Evolutionary conservation across 2,888 invertebrate species (phyloP), one percentile per base, ranked within the genome.

Genomic region (Embidobia sp.): DNA sequence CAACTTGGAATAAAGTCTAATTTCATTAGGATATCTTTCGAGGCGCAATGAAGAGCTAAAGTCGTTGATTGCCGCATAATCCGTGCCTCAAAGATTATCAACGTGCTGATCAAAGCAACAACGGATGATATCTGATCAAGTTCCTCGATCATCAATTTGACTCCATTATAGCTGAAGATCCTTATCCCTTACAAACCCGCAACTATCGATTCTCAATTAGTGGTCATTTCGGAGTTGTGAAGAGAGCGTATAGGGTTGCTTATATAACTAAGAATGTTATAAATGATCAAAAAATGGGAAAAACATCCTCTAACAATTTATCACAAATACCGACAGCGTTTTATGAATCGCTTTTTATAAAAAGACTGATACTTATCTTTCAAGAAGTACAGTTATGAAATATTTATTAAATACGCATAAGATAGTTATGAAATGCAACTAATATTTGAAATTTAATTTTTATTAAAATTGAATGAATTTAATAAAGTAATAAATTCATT

Each of bases 201-300:
- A 16, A 53, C 42, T 72, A 63, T 72, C 48, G 72, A 63, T 72
- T 72, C 48, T 63, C 55, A 72, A 72, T 72, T 72, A 72, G 42
- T 26, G 48, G 72, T 55, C 55, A 63, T 3, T 72, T 48, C 27
- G 22, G 37, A 63, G 55, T 70, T 33, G 7, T 26, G 6, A 37
- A 19, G 16, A 42, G 16, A 31, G 19, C 29, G 10, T 22, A 35
- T n/a, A 46, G 16, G 3, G 7, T 10, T 31, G 22, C 16, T 48
- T 6, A 2, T 0, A 0, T 16, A 44, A 19, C 3, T 18, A 22
- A 22, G 27, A 33, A 33, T 51, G 19, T 33, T 11, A 19, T 1
- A 33, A 31, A 6, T 51, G 22, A n/a, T 22, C 3, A 22, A 22
- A 4, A 22, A 22, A 22, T 22, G n/a, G n/a, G n/a, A n/a, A n/a